Conservation (phyloP, 2,888 invertebrate species). For the Oscheius onirici region DNA sequence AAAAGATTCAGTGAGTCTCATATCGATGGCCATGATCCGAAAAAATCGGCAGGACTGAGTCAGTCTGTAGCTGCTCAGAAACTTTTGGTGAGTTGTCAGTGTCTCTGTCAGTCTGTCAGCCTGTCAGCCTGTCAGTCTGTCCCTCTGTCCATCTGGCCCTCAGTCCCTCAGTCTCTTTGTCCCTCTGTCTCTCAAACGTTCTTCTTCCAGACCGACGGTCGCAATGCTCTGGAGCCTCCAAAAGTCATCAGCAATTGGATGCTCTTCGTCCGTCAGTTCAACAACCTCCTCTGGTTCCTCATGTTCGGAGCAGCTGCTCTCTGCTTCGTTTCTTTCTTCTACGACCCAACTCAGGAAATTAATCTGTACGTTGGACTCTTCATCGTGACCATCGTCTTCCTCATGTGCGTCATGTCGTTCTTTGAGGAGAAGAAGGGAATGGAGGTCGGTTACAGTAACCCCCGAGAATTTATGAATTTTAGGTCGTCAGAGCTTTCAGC, state of each 20-base stretch:
- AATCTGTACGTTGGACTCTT: conserved; percentile 62
- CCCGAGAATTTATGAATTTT: background rate
- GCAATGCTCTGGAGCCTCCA: conserved; percentile 60
- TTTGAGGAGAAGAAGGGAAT: conserved; percentile 60
- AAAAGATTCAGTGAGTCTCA: conserved; percentile 52
- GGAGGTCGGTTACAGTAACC: conserved; percentile 17
- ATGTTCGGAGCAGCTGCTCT: conserved; percentile 58
- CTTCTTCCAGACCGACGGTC: conserved; percentile 47
- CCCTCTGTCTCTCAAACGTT: background rate
- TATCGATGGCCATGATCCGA: conserved; percentile 44
- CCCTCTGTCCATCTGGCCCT: background rate
- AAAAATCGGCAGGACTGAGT: conserved; percentile 49
- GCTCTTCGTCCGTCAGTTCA: conserved; percentile 62
- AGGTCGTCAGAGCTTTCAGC: conserved; percentile 60
- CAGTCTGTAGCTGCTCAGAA: conserved; percentile 39
- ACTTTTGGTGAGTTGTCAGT: conserved; percentile 28
- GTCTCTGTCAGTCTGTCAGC: background rate
- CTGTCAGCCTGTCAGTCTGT: background rate
- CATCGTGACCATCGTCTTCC: conserved; percentile 59
- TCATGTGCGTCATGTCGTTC: conserved; percentile 63
- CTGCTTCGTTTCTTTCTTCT: conserved; percentile 55
- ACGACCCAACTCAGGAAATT: conserved; percentile 44
- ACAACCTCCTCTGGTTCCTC: conserved; percentile 66
- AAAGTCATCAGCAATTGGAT: conserved; percentile 56
- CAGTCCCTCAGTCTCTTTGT: background rate